Evolutionary conservation across 2,113 vertebrate species (phyloP), one percentile per base, ranked within the genome.

Genomic region (Centropus unirufus): DNA sequence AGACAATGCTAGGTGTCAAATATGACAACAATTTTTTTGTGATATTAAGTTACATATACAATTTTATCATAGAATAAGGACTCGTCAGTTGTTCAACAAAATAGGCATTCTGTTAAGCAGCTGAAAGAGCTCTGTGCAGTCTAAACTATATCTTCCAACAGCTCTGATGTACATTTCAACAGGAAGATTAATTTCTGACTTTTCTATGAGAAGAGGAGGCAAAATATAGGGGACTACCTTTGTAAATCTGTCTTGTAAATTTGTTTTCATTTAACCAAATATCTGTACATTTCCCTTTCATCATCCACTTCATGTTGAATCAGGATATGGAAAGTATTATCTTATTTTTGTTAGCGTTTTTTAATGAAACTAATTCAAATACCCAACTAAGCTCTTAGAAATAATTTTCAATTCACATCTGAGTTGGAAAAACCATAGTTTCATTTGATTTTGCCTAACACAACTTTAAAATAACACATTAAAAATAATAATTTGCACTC

Each of bases 321-420:
- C 27, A 88, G 47, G 64, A 90, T 87, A 75, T 42, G 58, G 3
- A 36, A 90, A 59, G n/a, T 59, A 74, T 78, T 70, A 49, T 90
- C 81, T 92, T 85, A 7, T 40, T 93, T 96, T 89, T 95, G 40
- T 83, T 46, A 32, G 34, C 22, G 36, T 1, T 89, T 95, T 96
- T 92, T 92, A 92, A 93, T 64, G 87, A 91, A 96, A 96, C 49
- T 78, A 97, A 82, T 87, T 80, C 46, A 91, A 91, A 7, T 72
- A 83, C 66, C 32, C 69, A n/a, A 79, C 70, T 74, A 86, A 94
- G 6, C 34, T 72, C 94, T 79, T 36, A 51, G 80, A 93, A 95
- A 87, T 77, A 36, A 21, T 89, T 90, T 79, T 57, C 26, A 84
- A 90, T 39, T 40, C 59, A 88, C 32, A 57, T 30, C 58, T 77